These are phyloP conservation scores for Channallabes apus DNA, from an alignment of 2,797 vertebrate genomes.

Conservation along the genomic window DNA sequence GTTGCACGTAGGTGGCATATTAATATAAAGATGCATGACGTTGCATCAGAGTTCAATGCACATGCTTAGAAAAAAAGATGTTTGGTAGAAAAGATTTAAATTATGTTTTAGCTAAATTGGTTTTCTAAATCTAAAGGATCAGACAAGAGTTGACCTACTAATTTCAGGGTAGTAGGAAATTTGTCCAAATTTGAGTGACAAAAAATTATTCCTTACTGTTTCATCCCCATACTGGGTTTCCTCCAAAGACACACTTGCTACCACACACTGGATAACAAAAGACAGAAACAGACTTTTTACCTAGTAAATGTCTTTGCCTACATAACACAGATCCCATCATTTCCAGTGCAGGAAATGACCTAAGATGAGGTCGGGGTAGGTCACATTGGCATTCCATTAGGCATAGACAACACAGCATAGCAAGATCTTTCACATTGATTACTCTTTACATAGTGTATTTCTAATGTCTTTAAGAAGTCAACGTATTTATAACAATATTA, in stretches of 20 bases:
- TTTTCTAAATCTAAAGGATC: not conserved
- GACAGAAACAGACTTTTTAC: slow-evolving; percentile 1
- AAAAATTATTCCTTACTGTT: not conserved
- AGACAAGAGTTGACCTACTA: not conserved
- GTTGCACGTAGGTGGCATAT: too few species aligned
- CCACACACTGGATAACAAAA: not conserved
- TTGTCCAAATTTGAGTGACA: not conserved
- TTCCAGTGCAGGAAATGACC: slow-evolving; percentile 33
- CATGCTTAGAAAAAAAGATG: too few species aligned
- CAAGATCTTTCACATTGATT: slow-evolving; percentile 11
- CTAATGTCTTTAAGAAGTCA: slow-evolving; percentile 2
- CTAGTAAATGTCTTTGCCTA: not conserved
- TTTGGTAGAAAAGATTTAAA: too few species aligned
- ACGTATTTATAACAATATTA: slow-evolving; percentile 35
- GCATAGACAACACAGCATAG: not conserved
- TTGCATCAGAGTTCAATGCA: too few species aligned
- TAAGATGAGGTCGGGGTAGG: slow-evolving; percentile 44
- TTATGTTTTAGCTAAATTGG: too few species aligned
- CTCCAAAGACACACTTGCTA: not conserved
- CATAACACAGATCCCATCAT: slow-evolving; percentile 18
- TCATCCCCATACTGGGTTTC: not conserved
- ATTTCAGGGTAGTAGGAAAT: not conserved
- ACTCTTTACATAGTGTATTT: not conserved
- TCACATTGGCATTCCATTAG: not conserved
- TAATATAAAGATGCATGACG: too few species aligned